These are phyloP conservation scores for Fabriciana adippe DNA, from an alignment of 2,888 invertebrate species.

Conservation along the genomic window DNA sequence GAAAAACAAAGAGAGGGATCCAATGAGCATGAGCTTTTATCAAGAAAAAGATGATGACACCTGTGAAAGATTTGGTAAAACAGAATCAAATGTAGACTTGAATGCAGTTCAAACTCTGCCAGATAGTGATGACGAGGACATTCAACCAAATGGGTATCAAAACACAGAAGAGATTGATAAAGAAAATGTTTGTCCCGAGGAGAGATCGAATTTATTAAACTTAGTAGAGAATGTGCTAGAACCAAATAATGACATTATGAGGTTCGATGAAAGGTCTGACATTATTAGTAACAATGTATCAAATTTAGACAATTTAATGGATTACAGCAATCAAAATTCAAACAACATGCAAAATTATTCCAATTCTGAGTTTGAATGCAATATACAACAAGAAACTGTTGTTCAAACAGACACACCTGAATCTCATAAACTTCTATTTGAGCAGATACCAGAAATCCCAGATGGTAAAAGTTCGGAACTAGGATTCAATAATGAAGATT, in stretches of 20 bases:
- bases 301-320: slow-evolving; percentile 58
- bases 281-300: slow-evolving; percentile 50
- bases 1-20: slow-evolving; percentile 83
- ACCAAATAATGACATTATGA: slow-evolving; percentile 70
- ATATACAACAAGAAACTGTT: slow-evolving; percentile 58
- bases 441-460: slow-evolving; percentile 78
- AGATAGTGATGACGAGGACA: slow-evolving; percentile 76
- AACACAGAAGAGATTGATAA: slow-evolving; percentile 56
- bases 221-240: slow-evolving; percentile 51
- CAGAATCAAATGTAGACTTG: slow-evolving; percentile 77
- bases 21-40: slow-evolving; percentile 86
- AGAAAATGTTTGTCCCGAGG: slow-evolving; percentile 65
- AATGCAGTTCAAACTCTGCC: slow-evolving; percentile 83
- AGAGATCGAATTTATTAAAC: slow-evolving; percentile 54
- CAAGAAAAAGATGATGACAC: slow-evolving; percentile 83
- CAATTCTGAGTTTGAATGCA: slow-evolving; percentile 64
- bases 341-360: slow-evolving; percentile 60
- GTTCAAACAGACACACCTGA: slow-evolving; percentile 75
- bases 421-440: slow-evolving; percentile 76
- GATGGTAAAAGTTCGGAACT: slow-evolving; percentile 77
- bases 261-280: slow-evolving; percentile 61
- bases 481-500: slow-evolving; percentile 70
- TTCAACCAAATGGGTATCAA: slow-evolving; percentile 59
- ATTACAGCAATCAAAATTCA: slow-evolving; percentile 55
- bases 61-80: slow-evolving; percentile 65